Evolutionary conservation across 1,140 invertebrate genomes (phyloP), one percentile per base, ranked within the genome.

Genomic region (Muscidifurax raptorellus): DNA sequence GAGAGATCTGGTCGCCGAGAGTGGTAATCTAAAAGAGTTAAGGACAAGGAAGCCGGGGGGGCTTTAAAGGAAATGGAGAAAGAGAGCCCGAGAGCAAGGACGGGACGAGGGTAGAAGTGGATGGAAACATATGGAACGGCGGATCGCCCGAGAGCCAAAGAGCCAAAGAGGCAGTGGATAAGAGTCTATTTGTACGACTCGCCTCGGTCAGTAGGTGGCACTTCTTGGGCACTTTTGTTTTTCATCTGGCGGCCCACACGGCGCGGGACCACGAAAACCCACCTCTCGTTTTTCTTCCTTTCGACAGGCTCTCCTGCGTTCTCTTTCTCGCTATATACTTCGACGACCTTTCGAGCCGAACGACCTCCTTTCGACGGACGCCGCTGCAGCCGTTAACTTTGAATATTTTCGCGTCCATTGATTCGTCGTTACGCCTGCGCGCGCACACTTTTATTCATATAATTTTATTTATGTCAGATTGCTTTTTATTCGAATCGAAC

Each of bases 1-100:
- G 80, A 82, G 40, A 76, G 71, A 82, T 82, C 72, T 76, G 71
- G 47, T 76, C 52, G 32, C 47, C 44, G 76, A 75, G 83, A 80
- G 78, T 84, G 71, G 84, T 77, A 85, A 85, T 85, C 78, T 77
- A 85, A 85, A 85, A 77, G 84, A 85, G 84, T 85, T 86, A 85
- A 81, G 84, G 66, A 85, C 84, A 80, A 85, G 67, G 74, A 66
- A 71, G 59, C 75, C 9, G 76, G 40, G 18, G 76, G 40, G 18
- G 44, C 82, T 84, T 64, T 72, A 77, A 83, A 86, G 25, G 44
- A 52, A 80, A 80, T 52, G 64, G 52, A 77, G 80, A 77, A 59
- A 69, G 30, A 15, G 72, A 71, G 47, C 4, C 12, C n/a, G 74
- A 52, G 64, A 27, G 40, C 22, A 36, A 25, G 47, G 44, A 59